Evolutionary conservation across 2,888 invertebrate genomes (phyloP).

Genomic region (Hydriomena furcata): DNA sequence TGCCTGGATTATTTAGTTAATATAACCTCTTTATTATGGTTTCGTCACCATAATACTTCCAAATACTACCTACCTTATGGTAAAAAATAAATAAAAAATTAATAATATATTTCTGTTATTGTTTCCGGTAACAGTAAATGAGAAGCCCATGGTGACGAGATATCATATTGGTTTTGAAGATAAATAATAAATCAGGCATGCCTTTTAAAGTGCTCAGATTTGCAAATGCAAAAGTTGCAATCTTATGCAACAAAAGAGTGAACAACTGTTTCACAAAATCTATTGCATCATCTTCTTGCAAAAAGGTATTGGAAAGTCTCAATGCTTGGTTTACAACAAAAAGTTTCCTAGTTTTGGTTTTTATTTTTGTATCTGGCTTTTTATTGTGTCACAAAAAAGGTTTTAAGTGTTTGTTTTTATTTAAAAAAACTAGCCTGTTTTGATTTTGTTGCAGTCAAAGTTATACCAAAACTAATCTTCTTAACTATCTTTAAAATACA

Average conservation of each 20-base stretch:
- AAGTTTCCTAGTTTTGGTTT: not conserved
- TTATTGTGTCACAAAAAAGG: too few relatives aligned
- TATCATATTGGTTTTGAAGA: slow-evolving; percentile 53
- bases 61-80: not conserved
- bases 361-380: too few relatives aligned
- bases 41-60: slow-evolving; percentile 52
- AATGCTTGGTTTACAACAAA: not conserved
- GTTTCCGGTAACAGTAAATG: slow-evolving; percentile 64
- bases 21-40: slow-evolving; percentile 61
- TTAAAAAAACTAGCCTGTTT: too few relatives aligned
- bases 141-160: slow-evolving; percentile 68
- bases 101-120: slow-evolving; percentile 42
- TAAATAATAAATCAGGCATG: slow-evolving; percentile 60
- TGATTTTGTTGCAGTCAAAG: too few relatives aligned
- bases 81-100: slow-evolving; percentile 4
- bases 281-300: slow-evolving; percentile 70
- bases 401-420: too few relatives aligned
- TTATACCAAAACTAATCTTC: too few relatives aligned
- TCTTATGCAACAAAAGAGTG: slow-evolving; percentile 55
- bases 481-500: too few relatives aligned
- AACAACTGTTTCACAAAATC: slow-evolving; percentile 60
- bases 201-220: slow-evolving; percentile 57
- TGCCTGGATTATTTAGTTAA: not conserved
- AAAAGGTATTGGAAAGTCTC: slow-evolving; percentile 65
- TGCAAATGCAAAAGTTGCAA: slow-evolving; percentile 48